Evolutionary conservation across 2,888 invertebrate species (phyloP).

Genomic region (Sericinus montela): DNA sequence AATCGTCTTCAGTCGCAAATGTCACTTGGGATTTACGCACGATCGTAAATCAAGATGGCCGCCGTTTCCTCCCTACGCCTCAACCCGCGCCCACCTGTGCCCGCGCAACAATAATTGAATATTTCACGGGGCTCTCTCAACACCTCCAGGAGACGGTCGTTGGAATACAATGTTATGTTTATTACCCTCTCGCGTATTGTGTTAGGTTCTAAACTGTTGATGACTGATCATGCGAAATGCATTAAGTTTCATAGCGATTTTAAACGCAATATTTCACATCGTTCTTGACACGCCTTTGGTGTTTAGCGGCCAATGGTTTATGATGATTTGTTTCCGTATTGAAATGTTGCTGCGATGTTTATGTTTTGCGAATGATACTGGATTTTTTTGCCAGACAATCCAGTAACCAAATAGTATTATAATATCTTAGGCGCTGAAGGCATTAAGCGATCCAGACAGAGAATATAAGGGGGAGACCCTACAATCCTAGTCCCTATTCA

Average conservation of each 20-base stretch:
- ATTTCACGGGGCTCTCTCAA: conserved; percentile 75
- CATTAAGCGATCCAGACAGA: too few relatives aligned
- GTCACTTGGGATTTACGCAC: conserved; percentile 74
- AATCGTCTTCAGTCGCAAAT: conserved; percentile 66
- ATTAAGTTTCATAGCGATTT: conserved; percentile 73
- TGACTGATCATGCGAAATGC: conserved; percentile 72
- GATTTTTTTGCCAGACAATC: too few relatives aligned
- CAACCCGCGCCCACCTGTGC: conserved; percentile 59
- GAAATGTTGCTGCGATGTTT: conserved; percentile 42
- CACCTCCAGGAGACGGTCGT: conserved; percentile 62
- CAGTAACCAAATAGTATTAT: too few relatives aligned
- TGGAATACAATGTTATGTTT: conserved; percentile 71
- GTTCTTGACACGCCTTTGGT: conserved; percentile 60
- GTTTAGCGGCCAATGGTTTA: conserved; percentile 67
- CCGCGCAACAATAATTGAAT: conserved; percentile 74
- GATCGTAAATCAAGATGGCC: conserved; percentile 77
- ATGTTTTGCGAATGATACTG: conserved; percentile 42
- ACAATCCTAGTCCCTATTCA: too few relatives aligned
- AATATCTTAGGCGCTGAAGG: too few relatives aligned
- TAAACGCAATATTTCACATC: conserved; percentile 76
- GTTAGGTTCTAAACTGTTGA: conserved; percentile 76
- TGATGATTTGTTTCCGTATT: conserved; percentile 76
- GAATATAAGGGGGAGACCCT: too few relatives aligned
- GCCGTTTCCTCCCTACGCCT: conserved; percentile 41
- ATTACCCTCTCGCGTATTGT: conserved; percentile 65